phyloP scores from a whole-genome alignment of 2,797 vertebrate genomes.

The Eupleurogrammus muticus region DNA sequence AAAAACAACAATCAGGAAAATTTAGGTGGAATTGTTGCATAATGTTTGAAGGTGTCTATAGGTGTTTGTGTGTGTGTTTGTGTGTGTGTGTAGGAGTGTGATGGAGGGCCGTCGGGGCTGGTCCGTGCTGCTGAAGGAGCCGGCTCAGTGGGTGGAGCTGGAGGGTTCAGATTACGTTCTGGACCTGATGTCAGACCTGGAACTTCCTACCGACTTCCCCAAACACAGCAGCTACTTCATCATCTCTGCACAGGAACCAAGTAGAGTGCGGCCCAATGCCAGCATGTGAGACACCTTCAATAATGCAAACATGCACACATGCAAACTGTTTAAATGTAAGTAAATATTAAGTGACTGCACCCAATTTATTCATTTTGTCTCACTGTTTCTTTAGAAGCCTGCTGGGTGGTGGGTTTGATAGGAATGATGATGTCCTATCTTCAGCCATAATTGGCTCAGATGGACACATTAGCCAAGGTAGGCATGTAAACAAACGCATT shows the following conservation, averaged over 20 bases:
- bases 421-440: constrained; percentile 71
- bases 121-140: constrained; percentile 91
- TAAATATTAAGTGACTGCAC: not conserved
- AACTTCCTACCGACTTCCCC: constrained; percentile 91
- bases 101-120: constrained; percentile 89
- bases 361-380: constrained; percentile 1
- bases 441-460: constrained; percentile 68
- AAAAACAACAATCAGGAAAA: not conserved
- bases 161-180: constrained; percentile 95
- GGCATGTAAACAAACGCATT: constrained; percentile 5
- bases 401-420: constrained; percentile 85
- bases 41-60: not conserved
- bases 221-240: constrained; percentile 94
- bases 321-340: not conserved
- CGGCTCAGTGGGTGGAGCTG: constrained; percentile 92
- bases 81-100: constrained; percentile 82
- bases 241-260: constrained; percentile 85
- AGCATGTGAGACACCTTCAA: constrained; percentile 84
- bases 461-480: constrained; percentile 77
- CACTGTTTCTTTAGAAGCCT: constrained; percentile 82
- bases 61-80: not conserved
- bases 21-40: not conserved
- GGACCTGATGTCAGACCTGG: constrained; percentile 93
- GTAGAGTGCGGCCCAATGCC: constrained; percentile 74
- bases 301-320: constrained; percentile 8